phyloP scores from a whole-genome alignment of 92 coral and sea anemone species.

The Porites evermanni region DNA sequence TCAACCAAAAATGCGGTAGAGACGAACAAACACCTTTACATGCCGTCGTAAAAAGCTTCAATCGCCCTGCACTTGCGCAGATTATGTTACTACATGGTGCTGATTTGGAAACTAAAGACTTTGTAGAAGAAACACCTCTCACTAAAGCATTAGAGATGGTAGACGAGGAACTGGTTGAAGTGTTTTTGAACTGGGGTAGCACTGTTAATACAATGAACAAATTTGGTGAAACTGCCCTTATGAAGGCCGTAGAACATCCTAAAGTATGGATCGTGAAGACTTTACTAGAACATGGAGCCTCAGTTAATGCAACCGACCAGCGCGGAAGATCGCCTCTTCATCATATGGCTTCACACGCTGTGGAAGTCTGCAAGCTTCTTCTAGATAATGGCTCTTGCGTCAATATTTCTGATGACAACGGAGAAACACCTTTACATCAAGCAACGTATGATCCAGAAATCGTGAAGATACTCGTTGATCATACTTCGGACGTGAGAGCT shows the following conservation, averaged over 20 bases:
- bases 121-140: no score
- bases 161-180: not conserved
- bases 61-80: no score
- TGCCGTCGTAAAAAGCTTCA: not conserved
- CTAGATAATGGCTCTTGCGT: constrained; percentile 5
- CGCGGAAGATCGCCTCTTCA: constrained; percentile 25
- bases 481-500: constrained; percentile 9
- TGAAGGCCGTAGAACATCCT: not conserved
- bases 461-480: constrained; percentile 17
- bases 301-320: not conserved
- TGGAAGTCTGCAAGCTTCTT: constrained; percentile 19
- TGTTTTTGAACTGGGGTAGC: not conserved
- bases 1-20: not conserved
- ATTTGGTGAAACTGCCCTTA: constrained; percentile 6
- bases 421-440: constrained; percentile 25
- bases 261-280: not conserved
- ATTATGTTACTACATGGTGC: no score
- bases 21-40: not conserved
- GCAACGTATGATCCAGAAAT: not conserved
- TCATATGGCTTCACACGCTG: not conserved
- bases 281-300: constrained; percentile 10
- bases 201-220: constrained; percentile 1
- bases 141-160: not conserved
- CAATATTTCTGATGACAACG: not conserved
- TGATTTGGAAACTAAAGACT: no score